phyloP scores from a whole-genome alignment of 2,888 invertebrate genomes.

The Parnassius glacialis region DNA sequence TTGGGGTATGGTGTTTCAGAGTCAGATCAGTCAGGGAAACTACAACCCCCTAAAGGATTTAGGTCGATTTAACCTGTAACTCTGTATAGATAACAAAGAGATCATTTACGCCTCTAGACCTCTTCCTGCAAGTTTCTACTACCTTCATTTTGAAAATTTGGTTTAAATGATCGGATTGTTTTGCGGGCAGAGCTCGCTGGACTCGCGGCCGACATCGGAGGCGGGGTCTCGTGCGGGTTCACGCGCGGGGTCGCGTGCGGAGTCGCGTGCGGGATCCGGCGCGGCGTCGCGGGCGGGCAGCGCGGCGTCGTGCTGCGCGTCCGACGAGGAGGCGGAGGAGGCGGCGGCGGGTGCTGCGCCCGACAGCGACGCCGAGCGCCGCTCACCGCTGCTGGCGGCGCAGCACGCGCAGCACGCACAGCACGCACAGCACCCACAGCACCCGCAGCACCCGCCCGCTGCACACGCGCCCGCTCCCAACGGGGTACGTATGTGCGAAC shows the following conservation, averaged over 20 bases:
- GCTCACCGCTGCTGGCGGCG: slow-evolving; percentile 86
- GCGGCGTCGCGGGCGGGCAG: slow-evolving; percentile 42
- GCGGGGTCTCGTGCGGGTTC: slow-evolving; percentile 33
- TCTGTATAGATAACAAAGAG: too few relatives aligned
- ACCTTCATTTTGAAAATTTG: not conserved
- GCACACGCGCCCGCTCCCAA: slow-evolving; percentile 31
- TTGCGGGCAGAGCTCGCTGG: slow-evolving; percentile 54
- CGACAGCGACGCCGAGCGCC: slow-evolving; percentile 91
- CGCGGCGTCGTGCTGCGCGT: slow-evolving; percentile 32
- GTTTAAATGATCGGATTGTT: not conserved
- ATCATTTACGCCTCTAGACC: too few relatives aligned
- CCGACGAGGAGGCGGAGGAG: slow-evolving; percentile 29
- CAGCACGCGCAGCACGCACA: slow-evolving; percentile 82
- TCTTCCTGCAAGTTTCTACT: too few relatives aligned
- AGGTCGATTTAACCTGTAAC: too few relatives aligned
- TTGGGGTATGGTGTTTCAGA: too few relatives aligned
- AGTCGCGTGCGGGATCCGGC: slow-evolving; percentile 33
- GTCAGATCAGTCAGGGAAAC: too few relatives aligned
- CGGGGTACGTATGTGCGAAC: slow-evolving; percentile 42
- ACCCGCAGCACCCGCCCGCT: slow-evolving; percentile 83
- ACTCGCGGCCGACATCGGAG: slow-evolving; percentile 51
- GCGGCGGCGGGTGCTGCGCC: slow-evolving; percentile 79
- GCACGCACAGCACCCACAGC: slow-evolving; percentile 81
- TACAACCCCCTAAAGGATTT: too few relatives aligned
- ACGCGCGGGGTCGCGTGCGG: slow-evolving; percentile 42